Conservation (phyloP, 2,113 vertebrate species). For the Hippocampus barbouri region DNA sequence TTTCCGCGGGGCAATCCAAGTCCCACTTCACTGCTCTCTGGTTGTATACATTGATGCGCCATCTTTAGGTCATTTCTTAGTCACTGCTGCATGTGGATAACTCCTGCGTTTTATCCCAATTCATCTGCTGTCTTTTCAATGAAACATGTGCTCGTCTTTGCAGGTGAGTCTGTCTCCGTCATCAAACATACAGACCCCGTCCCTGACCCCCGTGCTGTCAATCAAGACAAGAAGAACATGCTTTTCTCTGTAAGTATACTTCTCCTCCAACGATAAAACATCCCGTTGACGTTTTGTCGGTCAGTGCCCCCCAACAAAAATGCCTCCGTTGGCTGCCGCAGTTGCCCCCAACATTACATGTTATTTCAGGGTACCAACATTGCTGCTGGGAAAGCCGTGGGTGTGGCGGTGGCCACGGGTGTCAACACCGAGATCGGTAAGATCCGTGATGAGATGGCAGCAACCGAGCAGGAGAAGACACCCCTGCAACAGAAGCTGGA, state of each 20-base stretch:
- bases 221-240: constrained; percentile 99
- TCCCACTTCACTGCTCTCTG: background rate
- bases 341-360: constrained; percentile 7
- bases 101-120: background rate
- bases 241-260: constrained; percentile 90
- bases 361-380: constrained; percentile 90
- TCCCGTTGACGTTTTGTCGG: constrained; percentile 24
- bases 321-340: constrained; percentile 2
- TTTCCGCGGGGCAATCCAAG: background rate
- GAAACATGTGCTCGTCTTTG: constrained; percentile 13
- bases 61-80: background rate
- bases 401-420: constrained; percentile 89
- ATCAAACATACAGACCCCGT: constrained; percentile 99
- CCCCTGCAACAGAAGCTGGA: constrained; percentile 96
- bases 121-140: background rate
- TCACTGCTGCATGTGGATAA: background rate
- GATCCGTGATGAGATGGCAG: constrained; percentile 96
- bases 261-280: background rate
- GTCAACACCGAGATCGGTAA: constrained; percentile 96
- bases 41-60: background rate
- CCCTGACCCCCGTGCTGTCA: constrained; percentile 95
- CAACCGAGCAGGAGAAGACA: constrained; percentile 92
- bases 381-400: constrained; percentile 91
- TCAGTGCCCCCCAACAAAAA: constrained; percentile 15
- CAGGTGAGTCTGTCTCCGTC: constrained; percentile 95